phyloP scores from a whole-genome alignment of 2,888 invertebrate species.

The Pyrrhia umbra region DNA sequence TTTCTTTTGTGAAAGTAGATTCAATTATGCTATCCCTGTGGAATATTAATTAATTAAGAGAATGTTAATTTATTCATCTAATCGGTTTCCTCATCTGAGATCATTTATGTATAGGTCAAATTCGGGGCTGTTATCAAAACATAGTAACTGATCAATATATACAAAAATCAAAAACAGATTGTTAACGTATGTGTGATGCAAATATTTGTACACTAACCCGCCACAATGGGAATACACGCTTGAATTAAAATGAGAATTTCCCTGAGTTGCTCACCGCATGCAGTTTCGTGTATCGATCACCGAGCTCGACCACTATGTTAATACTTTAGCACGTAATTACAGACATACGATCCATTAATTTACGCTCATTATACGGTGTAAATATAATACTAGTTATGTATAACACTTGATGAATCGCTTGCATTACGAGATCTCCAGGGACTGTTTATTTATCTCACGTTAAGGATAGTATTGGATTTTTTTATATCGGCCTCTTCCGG shows the following conservation, averaged over 20 bases:
- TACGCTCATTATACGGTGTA: slow-evolving; percentile 19
- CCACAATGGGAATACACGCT: slow-evolving; percentile 32
- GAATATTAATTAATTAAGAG: slow-evolving; percentile 27
- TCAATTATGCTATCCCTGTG: slow-evolving; percentile 25
- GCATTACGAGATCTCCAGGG: not conserved
- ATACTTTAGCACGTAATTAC: slow-evolving; percentile 50
- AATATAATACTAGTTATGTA: not conserved
- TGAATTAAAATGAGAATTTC: slow-evolving; percentile 42
- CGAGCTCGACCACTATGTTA: slow-evolving; percentile 36
- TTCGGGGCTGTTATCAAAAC: not conserved
- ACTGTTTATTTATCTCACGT: not conserved
- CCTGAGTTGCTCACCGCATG: slow-evolving; percentile 24
- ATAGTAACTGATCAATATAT: slow-evolving; percentile 3
- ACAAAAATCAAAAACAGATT: slow-evolving; percentile 9
- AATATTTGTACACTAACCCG: slow-evolving; percentile 42
- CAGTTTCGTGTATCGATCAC: slow-evolving; percentile 42
- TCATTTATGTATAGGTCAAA: slow-evolving; percentile 5
- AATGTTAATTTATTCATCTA: slow-evolving; percentile 11
- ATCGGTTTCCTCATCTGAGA: slow-evolving; percentile 16
- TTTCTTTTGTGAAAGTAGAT: slow-evolving; percentile 41
- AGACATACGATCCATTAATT: slow-evolving; percentile 49
- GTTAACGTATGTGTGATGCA: slow-evolving; percentile 33
- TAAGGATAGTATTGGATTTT: not conserved
- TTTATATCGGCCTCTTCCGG: not conserved
- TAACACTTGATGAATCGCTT: slow-evolving; percentile 5